Evolutionary conservation across 2,113 vertebrate species (phyloP).

Genomic region (Platichthys stellatus): DNA sequence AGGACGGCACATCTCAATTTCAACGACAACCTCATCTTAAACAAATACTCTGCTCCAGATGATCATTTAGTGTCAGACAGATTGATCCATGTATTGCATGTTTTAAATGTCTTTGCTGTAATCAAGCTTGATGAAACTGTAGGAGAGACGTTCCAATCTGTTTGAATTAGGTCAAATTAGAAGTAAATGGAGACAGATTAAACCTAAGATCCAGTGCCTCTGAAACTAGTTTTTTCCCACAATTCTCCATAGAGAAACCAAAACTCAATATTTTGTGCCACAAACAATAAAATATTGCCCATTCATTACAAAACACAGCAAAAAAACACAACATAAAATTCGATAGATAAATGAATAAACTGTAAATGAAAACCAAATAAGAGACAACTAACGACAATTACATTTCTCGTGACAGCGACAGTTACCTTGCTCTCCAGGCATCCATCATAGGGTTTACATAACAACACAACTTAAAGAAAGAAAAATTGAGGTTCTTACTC

Average conservation of each 20-base stretch:
- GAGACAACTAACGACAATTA: background rate
- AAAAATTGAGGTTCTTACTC: slow-evolving; percentile 77
- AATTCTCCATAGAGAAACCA: slow-evolving; percentile 18
- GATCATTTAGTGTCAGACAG: slow-evolving; percentile 19
- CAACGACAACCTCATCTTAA: slow-evolving; percentile 29
- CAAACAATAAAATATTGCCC: background rate
- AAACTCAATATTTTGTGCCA: background rate
- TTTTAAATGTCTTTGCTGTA: slow-evolving; percentile 52
- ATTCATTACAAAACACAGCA: no score
- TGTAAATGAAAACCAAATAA: no score
- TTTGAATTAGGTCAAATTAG: slow-evolving; percentile 75
- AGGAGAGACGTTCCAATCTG: slow-evolving; percentile 63
- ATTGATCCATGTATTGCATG: slow-evolving; percentile 53
- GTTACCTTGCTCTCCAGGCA: background rate
- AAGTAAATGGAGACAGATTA: slow-evolving; percentile 72
- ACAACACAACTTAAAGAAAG: background rate
- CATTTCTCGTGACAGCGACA: background rate
- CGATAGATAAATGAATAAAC: no score
- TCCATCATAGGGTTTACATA: background rate
- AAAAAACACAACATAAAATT: no score
- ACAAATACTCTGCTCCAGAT: slow-evolving; percentile 16
- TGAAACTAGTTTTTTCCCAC: slow-evolving; percentile 34
- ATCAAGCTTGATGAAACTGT: slow-evolving; percentile 60
- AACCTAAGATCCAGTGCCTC: slow-evolving; percentile 47
- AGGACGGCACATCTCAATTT: slow-evolving; percentile 14